Evolutionary conservation across 1,140 invertebrate genomes (phyloP), one percentile per base, ranked within the genome.

Genomic region (Hylyphantes graminicola): DNA sequence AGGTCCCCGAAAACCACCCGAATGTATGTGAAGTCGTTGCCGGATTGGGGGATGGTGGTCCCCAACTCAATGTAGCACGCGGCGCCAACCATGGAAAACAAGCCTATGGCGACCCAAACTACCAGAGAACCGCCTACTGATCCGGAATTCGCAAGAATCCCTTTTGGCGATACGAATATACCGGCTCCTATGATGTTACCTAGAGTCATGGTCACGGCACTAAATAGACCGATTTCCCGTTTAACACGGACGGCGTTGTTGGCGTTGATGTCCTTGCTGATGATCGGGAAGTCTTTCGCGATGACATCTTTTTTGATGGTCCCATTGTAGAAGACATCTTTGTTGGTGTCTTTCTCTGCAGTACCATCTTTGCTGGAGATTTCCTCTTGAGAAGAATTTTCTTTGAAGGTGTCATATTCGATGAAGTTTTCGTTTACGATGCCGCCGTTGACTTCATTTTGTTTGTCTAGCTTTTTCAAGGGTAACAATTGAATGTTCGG

Each of bases 151-250:
- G 87, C 65, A 7, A 92, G 86, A 48, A 92, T 91, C n/a, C 90
- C 91, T 86, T 89, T 91, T 0, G 90, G 90, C 10, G 89, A 88
- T 21, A 90, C 89, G 84, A 90, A 90, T 61, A 90, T 91, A 90
- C 95, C 95, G 76, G 95, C 95, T 7, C 96, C 96, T 87, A 96
- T 94, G 87, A 97, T 96, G 51, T 96, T 95, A 63, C 96, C 96
- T 85, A 97, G 90, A 88, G 96, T 96, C 82, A 96, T 95, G 61
- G 94, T 94, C 55, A 96, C 93, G 11, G 95, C 96, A 90, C 96
- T 94, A n/a, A 96, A 90, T 51, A 97, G 88, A 2, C 95, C 95
- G 2, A 97, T 90, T 87, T 95, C 92, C 88, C 95, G 95, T 86
- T 95, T 94, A 91, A 96, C 92, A 2, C 94, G 93, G 17, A 96